Conservation (phyloP, 1,140 invertebrate genomes). For the Antheraea pernyi region DNA sequence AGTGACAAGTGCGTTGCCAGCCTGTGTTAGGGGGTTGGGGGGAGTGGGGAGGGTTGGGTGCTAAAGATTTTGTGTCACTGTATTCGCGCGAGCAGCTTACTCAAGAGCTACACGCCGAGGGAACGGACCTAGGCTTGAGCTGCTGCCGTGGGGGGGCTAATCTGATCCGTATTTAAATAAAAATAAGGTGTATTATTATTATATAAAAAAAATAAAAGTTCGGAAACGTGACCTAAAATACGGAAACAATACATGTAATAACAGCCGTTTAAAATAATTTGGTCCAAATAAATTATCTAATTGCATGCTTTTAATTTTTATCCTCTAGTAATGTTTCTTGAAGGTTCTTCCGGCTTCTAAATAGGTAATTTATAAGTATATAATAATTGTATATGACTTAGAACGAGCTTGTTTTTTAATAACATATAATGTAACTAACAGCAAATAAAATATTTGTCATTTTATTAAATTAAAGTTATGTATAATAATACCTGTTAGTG, state of each 20-base stretch:
- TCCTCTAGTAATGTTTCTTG: slow-evolving; percentile 40
- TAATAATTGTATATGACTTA: background rate
- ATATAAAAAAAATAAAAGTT: background rate
- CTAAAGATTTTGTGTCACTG: too few relatives aligned
- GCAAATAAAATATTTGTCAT: background rate
- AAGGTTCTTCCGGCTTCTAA: slow-evolving; percentile 55
- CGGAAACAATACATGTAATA: slow-evolving; percentile 14
- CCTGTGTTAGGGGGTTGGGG: too few relatives aligned
- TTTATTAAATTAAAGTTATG: background rate
- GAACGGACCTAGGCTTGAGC: too few relatives aligned
- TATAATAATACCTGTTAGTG: slow-evolving; percentile 3
- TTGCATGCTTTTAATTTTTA: slow-evolving; percentile 33
- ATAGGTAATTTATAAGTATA: background rate
- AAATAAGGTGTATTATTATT: background rate
- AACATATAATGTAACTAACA: background rate
- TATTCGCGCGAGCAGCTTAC: too few relatives aligned
- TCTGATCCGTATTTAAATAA: too few relatives aligned
- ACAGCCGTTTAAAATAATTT: slow-evolving; percentile 16
- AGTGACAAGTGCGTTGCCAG: too few relatives aligned
- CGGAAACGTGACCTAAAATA: background rate
- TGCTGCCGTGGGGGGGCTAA: too few relatives aligned
- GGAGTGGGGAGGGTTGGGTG: too few relatives aligned
- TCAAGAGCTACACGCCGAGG: too few relatives aligned
- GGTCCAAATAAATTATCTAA: slow-evolving; percentile 29
- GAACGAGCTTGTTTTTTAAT: background rate